Evolutionary conservation across 37 sponge, comb jelly and placozoan genomes (phyloP).

Genomic region (Geodia barretti): DNA sequence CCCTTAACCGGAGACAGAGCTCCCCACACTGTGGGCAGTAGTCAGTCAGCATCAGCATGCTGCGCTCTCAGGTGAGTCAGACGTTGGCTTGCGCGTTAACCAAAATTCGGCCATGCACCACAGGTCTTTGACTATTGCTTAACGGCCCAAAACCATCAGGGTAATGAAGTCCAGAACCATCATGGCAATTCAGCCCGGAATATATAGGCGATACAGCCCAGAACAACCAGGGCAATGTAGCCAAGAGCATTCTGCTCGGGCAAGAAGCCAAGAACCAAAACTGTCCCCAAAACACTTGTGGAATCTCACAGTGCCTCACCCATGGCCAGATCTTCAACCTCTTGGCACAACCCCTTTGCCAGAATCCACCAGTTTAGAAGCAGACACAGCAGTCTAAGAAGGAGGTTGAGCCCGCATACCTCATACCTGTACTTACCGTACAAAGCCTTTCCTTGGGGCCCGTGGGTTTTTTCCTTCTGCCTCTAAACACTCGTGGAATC

Average conservation of each 20-base stretch:
- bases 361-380: not conserved
- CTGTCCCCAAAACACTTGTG: too few relatives aligned
- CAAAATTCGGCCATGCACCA: not conserved
- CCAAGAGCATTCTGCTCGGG: slow-evolving; percentile 3
- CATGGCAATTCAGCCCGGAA: slow-evolving; percentile 11
- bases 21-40: too few relatives aligned
- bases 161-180: not conserved
- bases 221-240: slow-evolving; percentile 19
- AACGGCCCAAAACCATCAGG: too few relatives aligned
- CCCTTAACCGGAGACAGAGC: not conserved
- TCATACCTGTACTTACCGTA: too few relatives aligned
- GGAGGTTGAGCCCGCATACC: too few relatives aligned
- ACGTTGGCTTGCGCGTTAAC: too few relatives aligned
- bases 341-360: not conserved
- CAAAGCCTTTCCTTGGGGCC: too few relatives aligned
- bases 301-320: not conserved
- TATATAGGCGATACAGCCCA: not conserved
- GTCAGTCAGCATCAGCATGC: too few relatives aligned
- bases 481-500: too few relatives aligned
- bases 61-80: too few relatives aligned
- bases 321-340: not conserved
- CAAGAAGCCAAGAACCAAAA: too few relatives aligned
- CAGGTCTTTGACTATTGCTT: not conserved
- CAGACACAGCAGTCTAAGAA: not conserved
- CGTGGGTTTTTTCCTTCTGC: too few relatives aligned